phyloP scores from a whole-genome alignment of 2,888 invertebrate genomes.

The Sarcophaga rosellei region DNA sequence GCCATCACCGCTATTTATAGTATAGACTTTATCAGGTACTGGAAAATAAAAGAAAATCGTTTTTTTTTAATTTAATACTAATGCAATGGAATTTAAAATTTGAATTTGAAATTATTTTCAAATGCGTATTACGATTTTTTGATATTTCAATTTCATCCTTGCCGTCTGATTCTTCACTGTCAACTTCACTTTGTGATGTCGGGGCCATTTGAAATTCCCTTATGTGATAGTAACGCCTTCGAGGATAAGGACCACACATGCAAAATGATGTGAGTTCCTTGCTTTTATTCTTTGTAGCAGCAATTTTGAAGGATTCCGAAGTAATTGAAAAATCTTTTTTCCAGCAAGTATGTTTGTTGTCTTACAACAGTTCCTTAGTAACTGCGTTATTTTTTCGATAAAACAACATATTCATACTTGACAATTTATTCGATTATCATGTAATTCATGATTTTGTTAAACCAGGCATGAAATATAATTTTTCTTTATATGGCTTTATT shows the following conservation, averaged over 20 bases:
- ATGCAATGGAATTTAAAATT: too few relatives aligned
- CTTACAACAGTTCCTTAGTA: constrained; percentile 25
- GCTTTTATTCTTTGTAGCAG: constrained; percentile 74
- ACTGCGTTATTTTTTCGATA: constrained; percentile 43
- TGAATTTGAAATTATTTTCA: too few relatives aligned
- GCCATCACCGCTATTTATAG: constrained; percentile 86
- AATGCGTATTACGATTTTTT: constrained; percentile 24
- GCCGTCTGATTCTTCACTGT: constrained; percentile 74
- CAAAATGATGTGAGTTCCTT: constrained; percentile 77
- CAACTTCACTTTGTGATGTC: constrained; percentile 74
- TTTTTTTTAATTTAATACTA: background rate
- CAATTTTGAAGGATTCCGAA: constrained; percentile 78
- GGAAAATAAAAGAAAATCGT: constrained; percentile 69
- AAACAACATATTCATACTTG: constrained; percentile 36
- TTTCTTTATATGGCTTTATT: constrained; percentile 68
- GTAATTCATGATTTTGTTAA: constrained; percentile 60
- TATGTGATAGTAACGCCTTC: constrained; percentile 76
- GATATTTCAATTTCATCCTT: constrained; percentile 72
- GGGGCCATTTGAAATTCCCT: constrained; percentile 76
- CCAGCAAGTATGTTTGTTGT: constrained; percentile 8
- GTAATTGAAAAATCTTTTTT: background rate
- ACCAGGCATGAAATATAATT: constrained; percentile 75
- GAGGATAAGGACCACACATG: constrained; percentile 78
- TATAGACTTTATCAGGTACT: constrained; percentile 90
- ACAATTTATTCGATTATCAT: constrained; percentile 47